Evolutionary conservation across 2,888 invertebrate species (phyloP), one percentile per base, ranked within the genome.

Genomic region (Heteromurus nitidus): DNA sequence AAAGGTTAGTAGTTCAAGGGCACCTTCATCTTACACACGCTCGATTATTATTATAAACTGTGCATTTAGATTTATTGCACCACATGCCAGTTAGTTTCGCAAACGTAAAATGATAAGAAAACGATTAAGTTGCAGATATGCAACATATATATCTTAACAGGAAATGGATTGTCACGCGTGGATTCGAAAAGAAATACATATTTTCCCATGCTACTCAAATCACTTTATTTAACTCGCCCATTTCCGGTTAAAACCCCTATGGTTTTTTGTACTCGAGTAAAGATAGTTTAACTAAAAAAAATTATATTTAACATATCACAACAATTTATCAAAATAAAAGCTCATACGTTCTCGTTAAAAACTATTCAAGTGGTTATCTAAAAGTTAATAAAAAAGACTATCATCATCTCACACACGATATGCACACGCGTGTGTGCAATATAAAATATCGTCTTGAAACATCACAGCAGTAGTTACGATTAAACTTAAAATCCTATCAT

Each of bases 1-100:
- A 77, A 83, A 77, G 83, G 81, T 81, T 73, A 81, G 58, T 74
- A 75, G 81, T 74, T 81, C 81, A 81, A 81, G 81, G 81, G 67
- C 81, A 81, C 67, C 47, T 7, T 11, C 31, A 13, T 31, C 18
- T 7, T 24, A 31, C 36, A 64, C 9, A 64, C 31, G 24, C 36
- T 22, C 58, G 58, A 7, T 50, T 50, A n/a, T n/a, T n/a, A 9
- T 9, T 36, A 36, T 9, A 36, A 13, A 9, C 36, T 36, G 13
- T 9, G 36, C 36, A 36, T 36, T 36, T 36, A 36, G 13, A 36
- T 7, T 36, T 36, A 36, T n/a, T n/a, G n/a, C n/a, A n/a, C n/a
- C n/a, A n/a, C 9, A 36, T 36, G 36, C 36, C 36, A 36, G 13
- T 36, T 36, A 36, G 58, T 20, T n/a, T 2, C 5, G 24, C 9